Percentiles rank a stretch among this genome's conserved stretches.
Evolutionary conservation across 2,888 invertebrate species (phyloP).

Genomic region (Luffia ferchaultella): DNA sequence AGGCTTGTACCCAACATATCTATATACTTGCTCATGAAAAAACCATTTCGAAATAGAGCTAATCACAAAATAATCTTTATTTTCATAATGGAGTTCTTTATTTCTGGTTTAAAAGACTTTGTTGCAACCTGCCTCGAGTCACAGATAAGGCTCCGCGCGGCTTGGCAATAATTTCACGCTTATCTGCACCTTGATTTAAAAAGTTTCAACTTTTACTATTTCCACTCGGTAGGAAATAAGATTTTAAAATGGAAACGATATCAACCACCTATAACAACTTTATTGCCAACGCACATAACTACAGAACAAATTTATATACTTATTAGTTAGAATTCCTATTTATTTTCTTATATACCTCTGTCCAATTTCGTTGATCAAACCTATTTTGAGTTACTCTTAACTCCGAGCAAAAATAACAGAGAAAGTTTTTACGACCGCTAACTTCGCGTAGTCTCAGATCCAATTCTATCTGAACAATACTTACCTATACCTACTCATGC

Average conservation of each 20-base stretch:
- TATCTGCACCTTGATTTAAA: conserved; percentile 26
- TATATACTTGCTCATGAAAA: too few species aligned
- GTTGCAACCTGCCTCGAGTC: neutral
- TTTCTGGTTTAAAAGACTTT: neutral
- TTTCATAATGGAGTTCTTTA: neutral
- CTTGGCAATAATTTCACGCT: conserved; percentile 8
- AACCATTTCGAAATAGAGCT: neutral
- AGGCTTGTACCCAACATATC: too few species aligned
- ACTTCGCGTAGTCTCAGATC: conserved; percentile 31
- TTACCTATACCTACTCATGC: neutral
- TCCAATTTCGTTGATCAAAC: too few species aligned
- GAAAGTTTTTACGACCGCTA: conserved; percentile 60
- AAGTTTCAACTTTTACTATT: conserved; percentile 21
- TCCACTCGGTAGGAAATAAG: neutral
- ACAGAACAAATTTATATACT: too few species aligned
- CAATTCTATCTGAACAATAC: conserved; percentile 28
- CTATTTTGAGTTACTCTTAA: too few species aligned
- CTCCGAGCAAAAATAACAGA: too few species aligned
- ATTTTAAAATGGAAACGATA: neutral
- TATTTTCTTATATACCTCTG: too few species aligned
- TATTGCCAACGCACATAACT: too few species aligned
- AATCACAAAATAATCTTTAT: neutral
- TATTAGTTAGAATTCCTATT: too few species aligned
- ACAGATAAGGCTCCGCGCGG: neutral
- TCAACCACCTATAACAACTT: too few species aligned